A percentile compares a stretch with the other conserved stretches of the same genome.
These are phyloP conservation scores for Hydrophis major DNA, from an alignment of 2,797 vertebrate species.

Conservation along the genomic window DNA sequence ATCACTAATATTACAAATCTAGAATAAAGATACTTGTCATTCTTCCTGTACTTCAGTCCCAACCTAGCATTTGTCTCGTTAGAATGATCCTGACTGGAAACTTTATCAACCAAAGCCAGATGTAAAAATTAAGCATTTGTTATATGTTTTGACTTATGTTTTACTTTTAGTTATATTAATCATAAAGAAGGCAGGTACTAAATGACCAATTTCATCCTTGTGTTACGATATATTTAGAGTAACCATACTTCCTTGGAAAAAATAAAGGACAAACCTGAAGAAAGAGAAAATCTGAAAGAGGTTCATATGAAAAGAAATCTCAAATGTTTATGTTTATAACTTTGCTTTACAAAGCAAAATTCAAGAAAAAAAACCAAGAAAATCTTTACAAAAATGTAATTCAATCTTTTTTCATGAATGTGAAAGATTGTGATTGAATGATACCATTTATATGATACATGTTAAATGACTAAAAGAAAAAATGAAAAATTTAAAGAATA, in stretches of 20 bases:
- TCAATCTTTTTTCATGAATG: not conserved
- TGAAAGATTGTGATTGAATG: not conserved
- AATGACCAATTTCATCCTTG: not conserved
- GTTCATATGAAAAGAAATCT: not conserved
- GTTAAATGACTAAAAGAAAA: not conserved
- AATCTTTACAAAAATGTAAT: not conserved
- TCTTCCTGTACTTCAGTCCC: not conserved
- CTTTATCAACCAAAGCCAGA: not conserved
- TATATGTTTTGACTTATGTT: not conserved
- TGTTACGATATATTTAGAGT: not conserved
- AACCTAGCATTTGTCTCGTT: not conserved
- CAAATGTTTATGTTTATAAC: not conserved
- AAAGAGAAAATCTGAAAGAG: not conserved
- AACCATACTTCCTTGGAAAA: not conserved
- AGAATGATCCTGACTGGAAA: not conserved
- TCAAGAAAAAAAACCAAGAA: not conserved
- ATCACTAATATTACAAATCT: not conserved
- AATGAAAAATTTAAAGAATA: not conserved
- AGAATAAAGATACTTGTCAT: not conserved
- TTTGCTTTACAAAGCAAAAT: not conserved
- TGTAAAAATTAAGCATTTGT: not conserved
- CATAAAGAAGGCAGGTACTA: not conserved
- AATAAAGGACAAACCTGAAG: not conserved
- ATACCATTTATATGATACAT: not conserved
- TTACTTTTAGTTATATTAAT: not conserved